Base-by-base conservation (phyloP, 1,140 invertebrate species). In the Calliopsis andreniformis region DNA sequence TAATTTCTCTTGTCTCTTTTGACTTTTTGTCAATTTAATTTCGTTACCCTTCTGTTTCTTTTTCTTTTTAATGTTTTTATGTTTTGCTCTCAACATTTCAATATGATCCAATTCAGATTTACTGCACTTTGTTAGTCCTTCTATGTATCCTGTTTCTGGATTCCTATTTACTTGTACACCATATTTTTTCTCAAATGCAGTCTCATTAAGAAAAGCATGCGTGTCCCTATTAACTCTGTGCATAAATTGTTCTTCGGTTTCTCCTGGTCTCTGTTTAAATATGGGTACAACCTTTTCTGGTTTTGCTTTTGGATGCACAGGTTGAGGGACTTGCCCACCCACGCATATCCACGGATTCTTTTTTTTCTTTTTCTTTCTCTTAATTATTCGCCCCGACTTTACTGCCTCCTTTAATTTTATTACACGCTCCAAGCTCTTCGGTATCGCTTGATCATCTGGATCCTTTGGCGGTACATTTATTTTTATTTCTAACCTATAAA, bases 381-480 rank as follows among this genome's bases (percentile, higher is more conserved):
- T 80, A 49, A 78, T 59, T 53, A 87, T 66, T 25, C 83, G 82
- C 4, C 88, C 86, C 1, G 85, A 84, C 78, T 93, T 93, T 0
- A 88, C 85, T 62, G 91, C 89, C 70, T 94, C 91, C 81, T 93
- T 93, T 3, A 94, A 90, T 47, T 93, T 92, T 23, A 95, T 94
- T 10, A 96, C 69, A 23, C 92, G 88, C 28, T 91, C 88, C 1
- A 96, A 80, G 82, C 93, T 95, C 68, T 93, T 94, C 1, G 95
- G 95, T 32, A 96, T 89, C 18, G 93, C 93, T 86, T 96, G 95
- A 0, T 94, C 93, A 75, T 95, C 93, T 7, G 91, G 89, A 84
- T 95, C 91, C 49, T 90, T 92, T 4, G 95, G 95, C 2, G 95
- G 93, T 16, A 92, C 92, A 90, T 96, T 95, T 63, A 95, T 94